Base-by-base conservation (phyloP, 2,888 invertebrate genomes). In the Drosophila paramelanica region DNA sequence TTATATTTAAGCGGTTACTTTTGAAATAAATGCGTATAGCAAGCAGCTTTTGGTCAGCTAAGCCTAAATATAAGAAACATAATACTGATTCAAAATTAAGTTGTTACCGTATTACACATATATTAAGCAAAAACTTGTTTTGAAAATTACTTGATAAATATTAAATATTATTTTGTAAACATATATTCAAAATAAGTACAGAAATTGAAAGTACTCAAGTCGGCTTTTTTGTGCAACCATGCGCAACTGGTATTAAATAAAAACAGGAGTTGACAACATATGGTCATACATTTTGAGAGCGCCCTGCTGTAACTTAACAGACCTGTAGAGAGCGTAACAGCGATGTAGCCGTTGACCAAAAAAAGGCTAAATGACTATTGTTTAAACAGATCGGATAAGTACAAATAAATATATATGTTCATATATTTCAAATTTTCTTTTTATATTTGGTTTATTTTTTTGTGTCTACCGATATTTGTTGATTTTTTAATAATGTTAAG, bases 41-140 rank as follows among this genome's bases (percentile, higher is more conserved):
- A 68, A 47, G 1, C 50, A 76, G 78, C 74, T 76, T 76, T 59
- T 49, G 61, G 75, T 68, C 64, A 52, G 45, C n/a, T 0, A n/a
- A 33, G 25, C 49, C 38, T 8, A 17, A 27, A 46, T 13, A 13
- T 5, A 10, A 5, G 10, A 14, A 0, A 0, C 1, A 50, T n/a
- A 14, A 41, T 6, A 14, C 1, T 8, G 8, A 41, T 7, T 17
- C 3, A 7, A 27, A 25, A 7, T 33, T 5, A 8, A 8, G 31
- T 31, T 31, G 10, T 10, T 31, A 1, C 5, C 31, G 8, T 31
- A 10, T 31, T 3, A 3, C 8, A 31, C 10, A 31, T 31, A 31
- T 31, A 27, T 8, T 27, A 8, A 3, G 17, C 7, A 49, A 49
- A 11, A 14, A 23, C 0, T 2, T 2, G 5, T 23, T 17, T n/a